Conservation (phyloP, 2,888 invertebrate species). For the Seira musarum region DNA sequence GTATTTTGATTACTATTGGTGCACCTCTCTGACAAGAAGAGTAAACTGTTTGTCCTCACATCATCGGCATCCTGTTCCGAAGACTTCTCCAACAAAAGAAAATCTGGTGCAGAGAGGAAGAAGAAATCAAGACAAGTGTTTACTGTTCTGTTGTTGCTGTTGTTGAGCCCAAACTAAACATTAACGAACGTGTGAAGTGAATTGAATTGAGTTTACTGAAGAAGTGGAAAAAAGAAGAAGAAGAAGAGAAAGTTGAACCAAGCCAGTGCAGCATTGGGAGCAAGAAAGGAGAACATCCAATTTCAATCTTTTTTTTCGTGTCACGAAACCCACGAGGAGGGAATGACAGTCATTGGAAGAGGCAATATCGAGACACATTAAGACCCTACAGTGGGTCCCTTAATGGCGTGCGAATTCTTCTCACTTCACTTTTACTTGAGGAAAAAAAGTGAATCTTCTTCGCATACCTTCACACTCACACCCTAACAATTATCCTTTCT, state of each 20-base stretch:
- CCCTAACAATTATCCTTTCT: not conserved
- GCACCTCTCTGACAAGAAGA: not conserved
- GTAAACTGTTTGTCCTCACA: not conserved
- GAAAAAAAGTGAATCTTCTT: constrained; percentile 14
- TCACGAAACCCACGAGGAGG: constrained; percentile 24
- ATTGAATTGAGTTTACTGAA: not conserved
- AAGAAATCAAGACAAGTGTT: too few species aligned
- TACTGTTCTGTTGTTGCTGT: too few species aligned
- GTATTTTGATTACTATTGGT: not conserved
- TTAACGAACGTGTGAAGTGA: too few species aligned
- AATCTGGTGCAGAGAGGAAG: not conserved
- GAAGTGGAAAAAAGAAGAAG: not conserved
- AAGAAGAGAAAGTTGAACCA: not conserved
- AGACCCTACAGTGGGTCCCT: constrained; percentile 46
- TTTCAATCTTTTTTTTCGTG: constrained; percentile 31
- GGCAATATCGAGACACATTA: constrained; percentile 52
- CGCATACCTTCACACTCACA: not conserved
- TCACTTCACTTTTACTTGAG: not conserved
- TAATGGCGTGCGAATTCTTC: constrained; percentile 50
- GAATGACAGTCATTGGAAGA: constrained; percentile 38
- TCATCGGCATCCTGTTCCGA: not conserved
- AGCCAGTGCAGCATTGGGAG: not conserved
- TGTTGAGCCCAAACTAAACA: too few species aligned
- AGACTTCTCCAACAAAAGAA: not conserved
- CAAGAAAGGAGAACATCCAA: constrained; percentile 19